Base-by-base conservation (phyloP, 2,113 vertebrate species). In the Pseudorhombus dupliciocellatus region DNA sequence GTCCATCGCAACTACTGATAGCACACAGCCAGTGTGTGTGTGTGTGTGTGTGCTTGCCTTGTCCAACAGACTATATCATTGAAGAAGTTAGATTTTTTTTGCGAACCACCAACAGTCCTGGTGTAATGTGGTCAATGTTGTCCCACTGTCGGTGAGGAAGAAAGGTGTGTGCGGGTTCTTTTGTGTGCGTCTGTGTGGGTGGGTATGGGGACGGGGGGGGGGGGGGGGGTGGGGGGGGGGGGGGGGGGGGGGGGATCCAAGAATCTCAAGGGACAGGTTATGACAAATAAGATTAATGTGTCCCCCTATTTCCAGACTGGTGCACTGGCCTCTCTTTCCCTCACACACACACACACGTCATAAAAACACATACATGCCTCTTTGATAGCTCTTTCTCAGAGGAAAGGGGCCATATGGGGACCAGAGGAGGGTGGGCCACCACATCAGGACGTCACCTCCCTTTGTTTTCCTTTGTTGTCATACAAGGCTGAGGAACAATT, bases 241-340 rank as follows among this genome's bases (percentile, higher is more conserved):
- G 10, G 50, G 34, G 69, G 14, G 50, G 51, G 75, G 68, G 64
- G 71, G 51, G 20, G 37, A 70, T 87, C 83, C 63, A 2, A 70
- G 75, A 5, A 75, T 92, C 89, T 82, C 89, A 57, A 54, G 87
- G 88, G 91, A 88, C 81, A 88, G 80, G 89, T 92, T 92, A 92
- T 92, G 90, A 92, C 90, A 91, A 92, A 92, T 92, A 92, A 92
- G 90, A 92, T 92, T 92, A 91, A 92, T 92, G 90, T 88, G 89
- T 87, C 84, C 89, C 89, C 85, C 88, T 85, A 88, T 91, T 92
- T 92, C 90, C 89, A 92, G 90, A 91, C 90, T 89, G 89, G 88
- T 91, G 84, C 90, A 87, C 85, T 77, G 85, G 84, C 85, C 88
- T 80, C 83, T 75, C 67, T 31, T 67, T 40, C 65, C n/a, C 15